phyloP scores from a whole-genome alignment of 2,113 vertebrate species.

The Neogale vison region DNA sequence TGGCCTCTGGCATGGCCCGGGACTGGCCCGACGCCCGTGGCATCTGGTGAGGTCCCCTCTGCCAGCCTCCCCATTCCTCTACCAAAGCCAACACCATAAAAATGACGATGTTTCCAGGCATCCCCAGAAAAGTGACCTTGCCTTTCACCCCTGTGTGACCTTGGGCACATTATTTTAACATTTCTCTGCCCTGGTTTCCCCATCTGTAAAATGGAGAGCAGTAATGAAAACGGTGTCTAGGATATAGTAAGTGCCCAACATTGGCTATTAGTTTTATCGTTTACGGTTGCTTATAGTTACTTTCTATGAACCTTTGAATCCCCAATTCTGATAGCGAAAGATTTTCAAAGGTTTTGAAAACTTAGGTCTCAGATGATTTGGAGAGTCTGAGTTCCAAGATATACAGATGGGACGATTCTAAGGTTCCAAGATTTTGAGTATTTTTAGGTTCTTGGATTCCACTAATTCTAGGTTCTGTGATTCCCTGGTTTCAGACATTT shows the following conservation, averaged over 20 bases:
- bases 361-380: neutral
- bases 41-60: slow-evolving; percentile 89
- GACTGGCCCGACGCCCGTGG: slow-evolving; percentile 96
- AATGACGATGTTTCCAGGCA: neutral
- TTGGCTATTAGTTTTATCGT: neutral
- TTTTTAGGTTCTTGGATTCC: neutral
- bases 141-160: neutral
- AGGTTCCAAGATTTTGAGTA: slow-evolving; percentile 15
- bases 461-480: neutral
- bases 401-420: neutral
- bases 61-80: neutral
- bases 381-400: neutral
- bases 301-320: neutral
- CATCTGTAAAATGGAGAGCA: neutral
- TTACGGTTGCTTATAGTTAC: neutral
- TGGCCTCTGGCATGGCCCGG: slow-evolving; percentile 95
- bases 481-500: neutral
- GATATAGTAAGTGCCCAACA: neutral
- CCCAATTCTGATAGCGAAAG: neutral
- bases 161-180: neutral
- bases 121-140: neutral
- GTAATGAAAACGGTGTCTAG: neutral
- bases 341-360: neutral
- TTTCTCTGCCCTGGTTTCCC: neutral
- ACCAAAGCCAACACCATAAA: neutral